Evolutionary conservation across 2,113 vertebrate genomes (phyloP).

Genomic region (Pseudorasbora parva): DNA sequence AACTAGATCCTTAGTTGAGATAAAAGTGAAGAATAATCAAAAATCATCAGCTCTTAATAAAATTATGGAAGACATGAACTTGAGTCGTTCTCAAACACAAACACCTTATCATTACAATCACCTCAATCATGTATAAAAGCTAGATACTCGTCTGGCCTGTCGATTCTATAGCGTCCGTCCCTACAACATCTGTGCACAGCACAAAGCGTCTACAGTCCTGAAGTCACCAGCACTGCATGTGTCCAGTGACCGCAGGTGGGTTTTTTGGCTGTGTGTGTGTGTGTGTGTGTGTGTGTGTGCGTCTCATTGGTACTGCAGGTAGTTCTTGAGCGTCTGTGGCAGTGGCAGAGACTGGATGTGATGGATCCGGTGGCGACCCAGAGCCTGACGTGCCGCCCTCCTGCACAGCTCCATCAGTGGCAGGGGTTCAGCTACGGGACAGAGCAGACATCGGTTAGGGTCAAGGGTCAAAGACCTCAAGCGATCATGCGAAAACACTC

Average conservation of each 20-base stretch:
- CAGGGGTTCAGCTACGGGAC: constrained; percentile 87
- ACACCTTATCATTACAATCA: constrained; percentile 12
- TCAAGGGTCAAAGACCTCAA: not conserved
- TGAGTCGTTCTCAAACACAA: not conserved
- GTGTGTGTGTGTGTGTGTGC: too few species aligned
- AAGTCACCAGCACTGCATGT: not conserved
- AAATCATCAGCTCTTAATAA: not conserved
- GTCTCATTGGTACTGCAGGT: constrained; percentile 96
- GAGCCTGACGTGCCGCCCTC: constrained; percentile 89
- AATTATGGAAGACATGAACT: constrained; percentile 41
- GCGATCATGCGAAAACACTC: not conserved
- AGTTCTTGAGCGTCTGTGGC: constrained; percentile 95
- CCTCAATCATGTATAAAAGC: not conserved
- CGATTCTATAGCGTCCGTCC: not conserved
- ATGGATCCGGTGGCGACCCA: constrained; percentile 90
- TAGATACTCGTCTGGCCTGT: not conserved
- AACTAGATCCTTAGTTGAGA: not conserved
- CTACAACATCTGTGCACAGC: constrained; percentile 30
- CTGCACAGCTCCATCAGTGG: constrained; percentile 96
- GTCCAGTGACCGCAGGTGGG: constrained; percentile 8
- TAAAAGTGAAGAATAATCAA: constrained; percentile 6
- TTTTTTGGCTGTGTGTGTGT: not conserved
- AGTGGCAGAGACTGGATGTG: constrained; percentile 91
- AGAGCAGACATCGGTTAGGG: not conserved
- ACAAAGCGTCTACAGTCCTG: constrained; percentile 14